Conservation (phyloP, 2,113 vertebrate genomes). For the Limanda limanda region DNA sequence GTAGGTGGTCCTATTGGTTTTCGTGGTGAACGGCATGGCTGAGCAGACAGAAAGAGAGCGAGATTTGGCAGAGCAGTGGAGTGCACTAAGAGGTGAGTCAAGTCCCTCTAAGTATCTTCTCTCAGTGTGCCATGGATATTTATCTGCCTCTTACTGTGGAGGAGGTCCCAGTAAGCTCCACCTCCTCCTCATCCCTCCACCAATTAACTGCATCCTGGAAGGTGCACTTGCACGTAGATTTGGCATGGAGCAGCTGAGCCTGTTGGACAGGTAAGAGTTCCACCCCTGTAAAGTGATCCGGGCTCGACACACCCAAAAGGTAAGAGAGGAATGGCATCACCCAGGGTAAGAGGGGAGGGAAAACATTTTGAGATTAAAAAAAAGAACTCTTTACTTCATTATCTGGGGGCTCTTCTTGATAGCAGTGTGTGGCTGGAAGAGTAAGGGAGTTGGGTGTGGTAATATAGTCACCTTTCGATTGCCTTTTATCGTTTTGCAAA, state of each 20-base stretch:
- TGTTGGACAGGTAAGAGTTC: conserved; percentile 64
- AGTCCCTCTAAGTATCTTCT: conserved; percentile 79
- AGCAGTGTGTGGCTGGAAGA: neutral
- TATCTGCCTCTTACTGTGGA: conserved; percentile 55
- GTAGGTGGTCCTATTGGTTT: neutral
- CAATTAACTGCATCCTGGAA: conserved; percentile 42
- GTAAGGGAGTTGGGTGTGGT: neutral
- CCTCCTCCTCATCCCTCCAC: conserved; percentile 39
- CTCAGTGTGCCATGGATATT: conserved; percentile 40
- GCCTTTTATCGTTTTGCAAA: no score
- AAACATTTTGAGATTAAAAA: conserved; percentile 11
- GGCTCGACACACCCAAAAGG: conserved; percentile 65
- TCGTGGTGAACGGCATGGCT: conserved; percentile 38
- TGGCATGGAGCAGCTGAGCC: conserved; percentile 50
- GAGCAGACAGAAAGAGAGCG: conserved; percentile 46
- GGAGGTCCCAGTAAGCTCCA: conserved; percentile 50
- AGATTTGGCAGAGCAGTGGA: conserved; percentile 66
- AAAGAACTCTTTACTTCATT: neutral
- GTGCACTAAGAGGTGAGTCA: conserved; percentile 80
- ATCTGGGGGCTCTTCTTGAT: neutral
- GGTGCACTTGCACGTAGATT: conserved; percentile 33
- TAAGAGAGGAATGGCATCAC: conserved; percentile 46
- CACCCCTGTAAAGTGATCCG: conserved; percentile 57
- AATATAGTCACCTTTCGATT: neutral
- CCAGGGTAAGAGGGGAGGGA: conserved; percentile 11